phyloP scores from a whole-genome alignment of 2,888 invertebrate species.

The Aleiodes leptofemur region DNA sequence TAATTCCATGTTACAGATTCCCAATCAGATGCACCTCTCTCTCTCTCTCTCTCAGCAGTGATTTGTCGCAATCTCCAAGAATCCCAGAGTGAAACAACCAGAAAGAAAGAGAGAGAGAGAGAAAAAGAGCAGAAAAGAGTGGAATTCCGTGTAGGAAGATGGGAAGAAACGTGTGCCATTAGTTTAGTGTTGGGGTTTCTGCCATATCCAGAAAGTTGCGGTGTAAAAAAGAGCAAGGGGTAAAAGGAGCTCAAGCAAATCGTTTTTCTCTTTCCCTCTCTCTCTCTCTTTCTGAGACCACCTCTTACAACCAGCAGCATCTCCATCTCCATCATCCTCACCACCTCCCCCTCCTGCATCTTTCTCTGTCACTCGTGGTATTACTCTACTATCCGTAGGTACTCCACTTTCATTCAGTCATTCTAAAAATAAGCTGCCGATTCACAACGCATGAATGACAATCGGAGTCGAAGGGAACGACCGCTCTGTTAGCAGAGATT shows the following conservation, averaged over 20 bases:
- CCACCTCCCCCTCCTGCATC: conserved; percentile 45
- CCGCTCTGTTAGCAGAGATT: conserved; percentile 13
- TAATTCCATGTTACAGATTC: background rate
- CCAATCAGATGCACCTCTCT: background rate
- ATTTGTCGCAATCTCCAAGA: background rate
- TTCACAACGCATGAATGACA: conserved; percentile 73
- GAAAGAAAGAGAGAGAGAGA: background rate
- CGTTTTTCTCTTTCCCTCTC: conserved; percentile 43
- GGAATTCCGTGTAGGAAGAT: background rate
- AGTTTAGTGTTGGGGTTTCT: background rate
- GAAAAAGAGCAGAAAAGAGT: too few species aligned
- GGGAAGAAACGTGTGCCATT: too few species aligned
- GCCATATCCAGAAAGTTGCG: conserved; percentile 20
- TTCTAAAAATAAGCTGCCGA: conserved; percentile 73
- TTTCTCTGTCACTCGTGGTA: conserved; percentile 51
- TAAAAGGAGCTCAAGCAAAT: conserved; percentile 48
- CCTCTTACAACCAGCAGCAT: conserved; percentile 47
- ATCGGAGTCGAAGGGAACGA: conserved; percentile 60
- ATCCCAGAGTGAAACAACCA: background rate
- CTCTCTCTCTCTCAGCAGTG: background rate
- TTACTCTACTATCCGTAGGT: conserved; percentile 57
- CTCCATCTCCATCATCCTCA: conserved; percentile 54
- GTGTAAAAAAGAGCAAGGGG: conserved; percentile 31
- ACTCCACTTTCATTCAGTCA: conserved; percentile 73
- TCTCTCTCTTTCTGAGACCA: conserved; percentile 42